Evolutionary conservation across 2,113 vertebrate genomes (phyloP).

Genomic region (Lutjanus erythropterus): DNA sequence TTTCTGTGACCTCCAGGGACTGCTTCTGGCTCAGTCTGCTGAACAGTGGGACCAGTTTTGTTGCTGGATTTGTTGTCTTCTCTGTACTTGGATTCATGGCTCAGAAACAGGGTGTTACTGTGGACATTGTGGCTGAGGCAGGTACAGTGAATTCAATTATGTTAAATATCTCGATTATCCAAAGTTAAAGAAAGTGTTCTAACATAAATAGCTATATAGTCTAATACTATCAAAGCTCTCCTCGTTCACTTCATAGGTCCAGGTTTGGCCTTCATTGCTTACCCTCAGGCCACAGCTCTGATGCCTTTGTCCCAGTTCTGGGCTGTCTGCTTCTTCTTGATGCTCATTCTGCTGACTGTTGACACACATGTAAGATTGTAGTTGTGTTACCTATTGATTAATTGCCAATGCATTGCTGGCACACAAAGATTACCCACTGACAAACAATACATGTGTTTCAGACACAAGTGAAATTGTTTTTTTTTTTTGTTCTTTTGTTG

Average conservation of each 20-base stretch:
- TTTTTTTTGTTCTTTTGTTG: too few relatives aligned
- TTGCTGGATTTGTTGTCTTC: constrained; percentile 71
- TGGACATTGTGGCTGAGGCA: constrained; percentile 73
- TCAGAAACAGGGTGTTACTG: constrained; percentile 66
- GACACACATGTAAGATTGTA: constrained; percentile 74
- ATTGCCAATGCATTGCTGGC: background rate
- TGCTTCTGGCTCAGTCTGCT: constrained; percentile 76
- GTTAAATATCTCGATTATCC: too few relatives aligned
- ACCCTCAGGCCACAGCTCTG: constrained; percentile 79
- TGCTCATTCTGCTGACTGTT: constrained; percentile 75
- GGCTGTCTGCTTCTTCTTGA: constrained; percentile 78
- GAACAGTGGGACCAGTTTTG: constrained; percentile 79
- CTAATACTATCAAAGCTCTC: too few relatives aligned
- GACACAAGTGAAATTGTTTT: too few relatives aligned
- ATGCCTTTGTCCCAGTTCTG: constrained; percentile 82
- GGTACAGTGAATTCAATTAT: constrained; percentile 56
- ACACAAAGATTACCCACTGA: too few relatives aligned
- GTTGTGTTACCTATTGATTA: background rate
- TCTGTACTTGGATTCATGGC: constrained; percentile 83
- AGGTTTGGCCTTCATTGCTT: constrained; percentile 78
- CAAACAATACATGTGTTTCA: too few relatives aligned
- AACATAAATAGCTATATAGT: too few relatives aligned
- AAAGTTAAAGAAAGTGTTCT: background rate
- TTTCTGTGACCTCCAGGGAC: constrained; percentile 55
- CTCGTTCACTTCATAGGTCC: constrained; percentile 67